Conservation (phyloP, 2,888 invertebrate genomes). For the Nycteola revayana region DNA sequence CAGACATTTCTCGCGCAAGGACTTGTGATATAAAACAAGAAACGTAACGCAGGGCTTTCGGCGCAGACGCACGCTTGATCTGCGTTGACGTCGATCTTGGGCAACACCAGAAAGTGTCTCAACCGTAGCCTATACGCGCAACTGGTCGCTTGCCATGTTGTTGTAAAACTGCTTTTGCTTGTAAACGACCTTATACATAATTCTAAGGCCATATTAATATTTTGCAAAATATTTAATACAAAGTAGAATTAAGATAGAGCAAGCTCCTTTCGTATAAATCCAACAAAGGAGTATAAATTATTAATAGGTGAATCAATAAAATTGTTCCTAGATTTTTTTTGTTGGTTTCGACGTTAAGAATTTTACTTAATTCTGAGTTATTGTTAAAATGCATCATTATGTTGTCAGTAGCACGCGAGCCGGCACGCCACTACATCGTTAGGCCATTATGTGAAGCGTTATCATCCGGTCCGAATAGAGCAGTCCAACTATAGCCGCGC, state of each 20-base stretch:
- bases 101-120: slow-evolving; percentile 25
- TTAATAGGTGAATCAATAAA: no score
- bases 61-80: slow-evolving; percentile 26
- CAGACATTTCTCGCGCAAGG: slow-evolving; percentile 47
- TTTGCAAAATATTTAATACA: no score
- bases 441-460: slow-evolving; percentile 35
- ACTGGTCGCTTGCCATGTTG: slow-evolving; percentile 9
- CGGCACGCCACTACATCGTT: slow-evolving; percentile 23
- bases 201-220: no score
- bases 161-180: slow-evolving; percentile 12
- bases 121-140: no score
- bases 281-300: no score
- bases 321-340: no score
- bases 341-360: no score
- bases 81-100: slow-evolving; percentile 15
- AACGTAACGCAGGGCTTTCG: slow-evolving; percentile 43
- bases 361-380: no score
- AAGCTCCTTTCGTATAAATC: no score
- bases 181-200: slow-evolving; percentile 7
- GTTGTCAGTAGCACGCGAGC: slow-evolving; percentile 18
- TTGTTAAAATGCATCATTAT: slow-evolving; percentile 5
- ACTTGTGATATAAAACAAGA: slow-evolving; percentile 59
- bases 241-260: no score
- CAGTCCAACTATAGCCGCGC: slow-evolving; percentile 16
- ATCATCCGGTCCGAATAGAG: slow-evolving; percentile 39